phyloP scores from a whole-genome alignment of 2,113 vertebrate species.

The Mohoua ochrocephala region DNA sequence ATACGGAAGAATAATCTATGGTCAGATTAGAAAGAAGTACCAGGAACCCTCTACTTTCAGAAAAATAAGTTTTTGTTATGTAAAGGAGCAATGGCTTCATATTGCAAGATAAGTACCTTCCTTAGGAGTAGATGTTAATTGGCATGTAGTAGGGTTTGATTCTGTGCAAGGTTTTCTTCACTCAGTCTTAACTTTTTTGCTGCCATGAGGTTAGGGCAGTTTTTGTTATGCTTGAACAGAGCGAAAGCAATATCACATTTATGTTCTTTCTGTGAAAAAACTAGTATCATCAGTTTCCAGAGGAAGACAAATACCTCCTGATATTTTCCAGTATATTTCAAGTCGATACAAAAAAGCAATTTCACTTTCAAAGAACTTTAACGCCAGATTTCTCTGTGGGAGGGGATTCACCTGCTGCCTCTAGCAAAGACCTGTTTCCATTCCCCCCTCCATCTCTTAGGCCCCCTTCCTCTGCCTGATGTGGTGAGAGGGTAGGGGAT shows the following conservation, averaged over 20 bases:
- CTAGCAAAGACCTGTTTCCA: background rate
- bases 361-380: background rate
- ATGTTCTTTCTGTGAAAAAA: background rate
- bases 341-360: background rate
- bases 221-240: background rate
- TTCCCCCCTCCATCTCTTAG: accelerated
- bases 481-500: background rate
- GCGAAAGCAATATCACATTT: background rate
- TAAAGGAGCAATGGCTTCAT: background rate
- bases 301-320: background rate
- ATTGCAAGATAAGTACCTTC: background rate
- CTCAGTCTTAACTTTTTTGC: background rate
- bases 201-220: background rate
- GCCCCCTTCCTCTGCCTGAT: background rate
- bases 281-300: background rate
- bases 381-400: background rate
- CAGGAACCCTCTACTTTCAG: background rate
- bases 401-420: background rate
- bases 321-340: background rate
- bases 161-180: background rate
- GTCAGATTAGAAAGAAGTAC: background rate
- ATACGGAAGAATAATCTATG: background rate
- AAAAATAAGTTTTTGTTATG: background rate
- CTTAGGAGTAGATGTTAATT: background rate
- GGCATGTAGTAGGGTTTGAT: background rate